Conservation (phyloP, 2,797 vertebrate species). For the Myiothlypis coronata region DNA sequence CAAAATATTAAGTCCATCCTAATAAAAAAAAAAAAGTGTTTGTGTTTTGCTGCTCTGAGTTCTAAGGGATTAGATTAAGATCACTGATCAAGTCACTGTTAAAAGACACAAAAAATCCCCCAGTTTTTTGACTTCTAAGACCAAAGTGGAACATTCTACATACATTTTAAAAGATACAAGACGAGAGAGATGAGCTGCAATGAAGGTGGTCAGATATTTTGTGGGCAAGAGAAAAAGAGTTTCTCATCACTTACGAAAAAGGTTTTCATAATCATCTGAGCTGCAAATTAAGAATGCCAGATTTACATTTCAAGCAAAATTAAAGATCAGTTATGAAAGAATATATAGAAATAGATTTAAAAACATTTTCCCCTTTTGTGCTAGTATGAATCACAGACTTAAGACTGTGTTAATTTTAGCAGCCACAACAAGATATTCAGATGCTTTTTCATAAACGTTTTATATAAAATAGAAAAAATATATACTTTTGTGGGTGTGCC, state of each 20-base stretch:
- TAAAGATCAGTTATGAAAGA: neutral
- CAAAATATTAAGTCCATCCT: neutral
- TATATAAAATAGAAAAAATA: neutral
- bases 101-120: fast-evolving
- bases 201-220: neutral
- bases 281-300: neutral
- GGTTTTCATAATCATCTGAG: neutral
- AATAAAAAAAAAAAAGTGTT: neutral
- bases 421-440: neutral
- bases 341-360: neutral
- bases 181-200: neutral
- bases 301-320: neutral
- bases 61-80: slow-evolving; percentile 1
- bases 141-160: neutral
- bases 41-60: neutral
- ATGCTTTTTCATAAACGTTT: neutral
- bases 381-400: neutral
- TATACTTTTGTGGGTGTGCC: neutral
- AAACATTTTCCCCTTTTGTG: neutral
- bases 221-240: neutral
- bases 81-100: neutral
- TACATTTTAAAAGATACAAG: neutral
- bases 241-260: neutral
- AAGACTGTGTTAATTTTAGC: neutral
- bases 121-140: neutral